Evolutionary conservation across 2,888 invertebrate species (phyloP).

Genomic region (Rhopalosiphum nymphaeae): DNA sequence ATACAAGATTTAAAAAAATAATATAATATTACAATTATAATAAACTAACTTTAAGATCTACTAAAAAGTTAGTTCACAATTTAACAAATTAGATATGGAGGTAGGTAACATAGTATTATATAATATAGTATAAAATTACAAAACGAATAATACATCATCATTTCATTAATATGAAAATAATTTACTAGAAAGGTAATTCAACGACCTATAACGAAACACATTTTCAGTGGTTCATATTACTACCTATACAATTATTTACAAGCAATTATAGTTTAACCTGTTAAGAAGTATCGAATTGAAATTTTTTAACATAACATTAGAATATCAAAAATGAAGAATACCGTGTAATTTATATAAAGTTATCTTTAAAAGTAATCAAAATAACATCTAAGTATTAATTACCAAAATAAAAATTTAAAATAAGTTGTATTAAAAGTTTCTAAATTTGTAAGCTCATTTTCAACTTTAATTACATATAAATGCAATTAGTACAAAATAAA

Average conservation of each 20-base stretch:
- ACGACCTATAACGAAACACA: background rate
- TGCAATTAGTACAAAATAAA: background rate
- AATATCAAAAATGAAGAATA: background rate
- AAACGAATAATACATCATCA: background rate
- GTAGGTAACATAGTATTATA: background rate
- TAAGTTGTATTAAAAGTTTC: background rate
- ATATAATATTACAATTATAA: background rate
- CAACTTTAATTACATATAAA: background rate
- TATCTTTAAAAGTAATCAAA: background rate
- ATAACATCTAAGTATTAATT: background rate
- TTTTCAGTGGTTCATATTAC: background rate
- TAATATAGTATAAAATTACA: background rate
- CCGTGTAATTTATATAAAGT: background rate
- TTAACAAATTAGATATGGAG: background rate
- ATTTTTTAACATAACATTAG: background rate
- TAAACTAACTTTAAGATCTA: background rate
- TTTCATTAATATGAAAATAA: background rate
- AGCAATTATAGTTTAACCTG: background rate
- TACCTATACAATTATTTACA: background rate
- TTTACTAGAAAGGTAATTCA: background rate
- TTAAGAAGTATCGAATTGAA: background rate
- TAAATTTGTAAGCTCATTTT: background rate
- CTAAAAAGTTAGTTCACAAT: background rate
- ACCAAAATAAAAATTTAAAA: background rate
- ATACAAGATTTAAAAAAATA: background rate